Conservation (phyloP, 2,797 vertebrate genomes). For the Brachyalestes nurse region DNA sequence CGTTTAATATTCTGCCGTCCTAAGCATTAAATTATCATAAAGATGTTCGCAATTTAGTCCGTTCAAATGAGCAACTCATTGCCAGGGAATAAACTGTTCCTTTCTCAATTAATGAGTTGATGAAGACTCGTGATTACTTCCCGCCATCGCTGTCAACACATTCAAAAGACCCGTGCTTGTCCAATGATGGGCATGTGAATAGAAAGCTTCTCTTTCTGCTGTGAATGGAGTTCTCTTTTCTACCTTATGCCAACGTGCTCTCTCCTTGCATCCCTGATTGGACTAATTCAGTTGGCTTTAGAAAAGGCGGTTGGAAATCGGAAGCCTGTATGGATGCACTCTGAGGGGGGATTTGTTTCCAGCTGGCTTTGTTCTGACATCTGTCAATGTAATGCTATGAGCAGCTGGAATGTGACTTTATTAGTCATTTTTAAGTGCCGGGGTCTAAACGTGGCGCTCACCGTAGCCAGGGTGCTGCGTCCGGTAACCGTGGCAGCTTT, state of each 20-base stretch:
- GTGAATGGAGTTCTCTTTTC: slow-evolving; percentile 58
- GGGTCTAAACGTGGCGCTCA: slow-evolving; percentile 62
- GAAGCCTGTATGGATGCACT: slow-evolving; percentile 63
- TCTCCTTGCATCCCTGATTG: slow-evolving; percentile 66
- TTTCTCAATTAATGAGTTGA: slow-evolving; percentile 79
- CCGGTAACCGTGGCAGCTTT: slow-evolving; percentile 37
- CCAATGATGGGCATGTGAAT: slow-evolving; percentile 70
- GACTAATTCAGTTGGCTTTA: slow-evolving; percentile 53
- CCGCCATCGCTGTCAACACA: slow-evolving; percentile 72
- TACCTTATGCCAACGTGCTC: slow-evolving; percentile 61
- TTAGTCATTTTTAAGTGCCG: slow-evolving; percentile 64
- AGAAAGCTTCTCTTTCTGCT: slow-evolving; percentile 67
- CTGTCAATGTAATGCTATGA: slow-evolving; percentile 72
- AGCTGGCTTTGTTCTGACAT: slow-evolving; percentile 75
- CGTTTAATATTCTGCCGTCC: slow-evolving; percentile 74
- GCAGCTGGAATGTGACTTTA: slow-evolving; percentile 63
- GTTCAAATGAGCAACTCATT: slow-evolving; percentile 78
- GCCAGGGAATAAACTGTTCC: slow-evolving; percentile 72
- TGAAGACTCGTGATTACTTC: slow-evolving; percentile 78
- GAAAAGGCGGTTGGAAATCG: slow-evolving; percentile 52
- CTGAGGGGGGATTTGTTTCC: slow-evolving; percentile 65
- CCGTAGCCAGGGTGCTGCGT: slow-evolving; percentile 33
- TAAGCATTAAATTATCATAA: slow-evolving; percentile 83
- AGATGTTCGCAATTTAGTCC: slow-evolving; percentile 77
- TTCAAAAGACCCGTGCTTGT: slow-evolving; percentile 67